Evolutionary conservation across 2,113 vertebrate genomes (phyloP).

Genomic region (Peromyscus maniculatus): DNA sequence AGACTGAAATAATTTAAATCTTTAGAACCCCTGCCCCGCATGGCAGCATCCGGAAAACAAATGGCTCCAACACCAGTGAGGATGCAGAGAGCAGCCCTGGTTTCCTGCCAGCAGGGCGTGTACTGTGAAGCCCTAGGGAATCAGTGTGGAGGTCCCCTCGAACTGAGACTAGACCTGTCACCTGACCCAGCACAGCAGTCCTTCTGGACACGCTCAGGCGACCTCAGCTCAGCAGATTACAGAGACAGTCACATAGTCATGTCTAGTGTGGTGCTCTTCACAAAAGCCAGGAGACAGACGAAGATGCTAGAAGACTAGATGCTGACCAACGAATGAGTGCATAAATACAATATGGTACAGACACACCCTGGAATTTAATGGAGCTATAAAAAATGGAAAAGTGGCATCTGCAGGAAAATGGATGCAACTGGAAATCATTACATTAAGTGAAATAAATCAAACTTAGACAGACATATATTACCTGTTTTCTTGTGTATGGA

Average conservation of each 20-base stretch:
- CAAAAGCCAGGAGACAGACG: background rate
- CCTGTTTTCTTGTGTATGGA: background rate
- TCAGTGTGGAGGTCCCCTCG: background rate
- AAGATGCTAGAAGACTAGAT: too few species aligned
- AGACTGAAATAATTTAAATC: slow-evolving; percentile 34
- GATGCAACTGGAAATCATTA: background rate
- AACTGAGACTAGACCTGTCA: background rate
- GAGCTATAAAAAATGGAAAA: background rate
- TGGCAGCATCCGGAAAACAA: background rate
- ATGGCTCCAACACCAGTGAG: background rate
- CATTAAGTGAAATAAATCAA: background rate
- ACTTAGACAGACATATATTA: background rate
- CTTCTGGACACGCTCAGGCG: too few species aligned
- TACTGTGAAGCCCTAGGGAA: background rate
- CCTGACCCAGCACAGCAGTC: background rate
- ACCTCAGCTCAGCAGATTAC: background rate
- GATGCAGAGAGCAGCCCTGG: background rate
- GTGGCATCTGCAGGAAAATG: background rate
- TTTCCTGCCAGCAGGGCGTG: background rate
- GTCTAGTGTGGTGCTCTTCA: background rate
- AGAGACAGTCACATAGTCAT: background rate
- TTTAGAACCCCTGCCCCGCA: background rate
- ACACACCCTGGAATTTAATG: background rate
- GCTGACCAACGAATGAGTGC: background rate
- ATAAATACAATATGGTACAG: background rate